phyloP scores from a whole-genome alignment of 2,113 vertebrate species.

The Podilymbus podiceps region DNA sequence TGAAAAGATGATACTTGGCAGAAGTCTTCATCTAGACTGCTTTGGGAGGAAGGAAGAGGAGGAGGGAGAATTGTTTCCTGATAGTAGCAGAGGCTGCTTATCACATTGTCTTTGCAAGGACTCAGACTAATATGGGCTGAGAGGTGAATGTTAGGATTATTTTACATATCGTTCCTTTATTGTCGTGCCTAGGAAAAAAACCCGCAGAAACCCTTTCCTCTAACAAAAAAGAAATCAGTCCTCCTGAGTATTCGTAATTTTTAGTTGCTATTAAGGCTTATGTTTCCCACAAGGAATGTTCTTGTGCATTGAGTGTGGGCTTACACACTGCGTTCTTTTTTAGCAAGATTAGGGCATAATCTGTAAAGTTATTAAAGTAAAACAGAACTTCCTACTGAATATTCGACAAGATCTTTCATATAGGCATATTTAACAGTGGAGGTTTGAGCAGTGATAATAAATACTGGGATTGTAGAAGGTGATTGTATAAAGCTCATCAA shows the following conservation, averaged over 20 bases:
- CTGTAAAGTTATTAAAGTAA: neutral
- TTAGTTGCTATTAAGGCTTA: neutral
- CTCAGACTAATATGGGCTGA: rapidly evolving
- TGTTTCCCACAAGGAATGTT: neutral
- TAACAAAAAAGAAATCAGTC: neutral
- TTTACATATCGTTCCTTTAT: neutral
- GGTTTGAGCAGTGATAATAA: neutral
- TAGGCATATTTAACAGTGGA: rapidly evolving
- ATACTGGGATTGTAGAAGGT: neutral
- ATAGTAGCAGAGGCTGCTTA: neutral
- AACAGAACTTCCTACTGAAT: neutral
- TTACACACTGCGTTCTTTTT: rapidly evolving
- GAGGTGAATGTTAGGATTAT: neutral
- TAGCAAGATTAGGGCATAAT: neutral
- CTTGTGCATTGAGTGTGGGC: neutral
- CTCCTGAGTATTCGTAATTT: neutral
- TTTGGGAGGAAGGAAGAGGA: slow-evolving; percentile 33
- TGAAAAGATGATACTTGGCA: neutral
- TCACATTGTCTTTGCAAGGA: neutral
- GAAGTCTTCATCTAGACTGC: neutral
- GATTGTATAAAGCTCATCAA: neutral
- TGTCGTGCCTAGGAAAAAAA: neutral
- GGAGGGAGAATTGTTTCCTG: neutral
- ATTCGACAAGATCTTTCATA: neutral
- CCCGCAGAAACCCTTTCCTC: neutral